Evolutionary conservation across 2,888 invertebrate species (phyloP).

Genomic region (Protula sp.): DNA sequence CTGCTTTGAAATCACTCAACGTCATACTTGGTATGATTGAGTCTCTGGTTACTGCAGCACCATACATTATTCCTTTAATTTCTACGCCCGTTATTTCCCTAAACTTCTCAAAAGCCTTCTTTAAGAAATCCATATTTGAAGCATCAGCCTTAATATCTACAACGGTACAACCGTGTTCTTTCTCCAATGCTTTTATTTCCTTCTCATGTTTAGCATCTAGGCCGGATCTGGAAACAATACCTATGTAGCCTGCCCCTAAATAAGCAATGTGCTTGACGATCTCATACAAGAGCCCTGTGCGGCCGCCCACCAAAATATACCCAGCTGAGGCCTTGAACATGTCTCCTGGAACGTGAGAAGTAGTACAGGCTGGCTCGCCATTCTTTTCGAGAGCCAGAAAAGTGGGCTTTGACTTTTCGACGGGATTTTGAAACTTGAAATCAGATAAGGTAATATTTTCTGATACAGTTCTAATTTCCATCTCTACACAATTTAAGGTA

Average conservation of each 20-base stretch:
- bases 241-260: conserved; percentile 26
- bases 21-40: conserved; percentile 21
- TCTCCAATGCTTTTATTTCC: neutral
- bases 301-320: conserved; percentile 33
- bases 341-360: too few relatives aligned
- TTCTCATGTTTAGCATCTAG: conserved; percentile 12
- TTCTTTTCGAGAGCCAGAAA: too few relatives aligned
- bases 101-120: conserved; percentile 16
- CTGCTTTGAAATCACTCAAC: conserved; percentile 19
- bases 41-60: conserved; percentile 29
- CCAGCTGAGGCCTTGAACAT: too few relatives aligned
- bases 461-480: too few relatives aligned
- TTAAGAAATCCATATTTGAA: conserved; percentile 18
- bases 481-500: too few relatives aligned
- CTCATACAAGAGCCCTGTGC: conserved; percentile 35
- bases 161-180: conserved; percentile 4
- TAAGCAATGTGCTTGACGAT: conserved; percentile 24
- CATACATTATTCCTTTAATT: conserved; percentile 33
- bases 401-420: too few relatives aligned
- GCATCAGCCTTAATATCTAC: conserved; percentile 25
- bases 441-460: too few relatives aligned
- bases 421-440: too few relatives aligned
- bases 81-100: conserved; percentile 5
- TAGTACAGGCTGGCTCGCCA: too few relatives aligned
- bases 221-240: conserved; percentile 26